Evolutionary conservation across 2,888 invertebrate species (phyloP).

Genomic region (Allophyes oxyacanthae): DNA sequence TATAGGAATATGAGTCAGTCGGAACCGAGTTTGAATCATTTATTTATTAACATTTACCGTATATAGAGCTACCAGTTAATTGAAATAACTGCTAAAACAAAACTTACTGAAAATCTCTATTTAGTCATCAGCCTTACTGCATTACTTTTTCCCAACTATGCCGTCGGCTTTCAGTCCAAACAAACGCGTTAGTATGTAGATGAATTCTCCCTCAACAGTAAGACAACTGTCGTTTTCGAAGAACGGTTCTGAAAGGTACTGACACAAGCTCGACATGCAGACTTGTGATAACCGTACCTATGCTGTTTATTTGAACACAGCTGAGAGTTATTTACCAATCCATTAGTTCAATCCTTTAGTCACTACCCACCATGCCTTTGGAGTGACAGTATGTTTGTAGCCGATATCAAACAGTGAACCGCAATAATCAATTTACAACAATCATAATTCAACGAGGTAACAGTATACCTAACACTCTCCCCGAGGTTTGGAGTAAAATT

Average conservation of each 20-base stretch:
- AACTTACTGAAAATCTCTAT: no score
- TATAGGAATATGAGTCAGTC: slow-evolving; percentile 7
- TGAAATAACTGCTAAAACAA: not conserved
- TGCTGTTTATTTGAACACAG: slow-evolving; percentile 9
- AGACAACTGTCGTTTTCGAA: slow-evolving; percentile 1
- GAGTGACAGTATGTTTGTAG: not conserved
- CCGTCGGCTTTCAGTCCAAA: no score
- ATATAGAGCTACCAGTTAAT: no score
- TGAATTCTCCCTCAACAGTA: not conserved
- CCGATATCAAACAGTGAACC: slow-evolving; percentile 2
- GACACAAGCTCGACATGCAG: slow-evolving; percentile 6
- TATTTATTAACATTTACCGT: slow-evolving; percentile 1
- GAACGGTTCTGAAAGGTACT: slow-evolving; percentile 8
- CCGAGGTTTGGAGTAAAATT: slow-evolving; percentile 3
- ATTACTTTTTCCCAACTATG: no score
- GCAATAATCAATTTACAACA: not conserved
- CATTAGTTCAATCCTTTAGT: slow-evolving; percentile 8
- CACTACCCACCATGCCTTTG: not conserved
- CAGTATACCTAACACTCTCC: slow-evolving; percentile 8
- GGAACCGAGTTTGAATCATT: not conserved
- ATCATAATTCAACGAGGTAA: slow-evolving; percentile 7
- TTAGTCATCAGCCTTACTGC: no score
- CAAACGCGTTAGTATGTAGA: no score
- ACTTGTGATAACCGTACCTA: slow-evolving; percentile 2
- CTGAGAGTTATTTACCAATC: slow-evolving; percentile 34